Percentiles rank a stretch among this genome's conserved stretches.
Conservation (phyloP, 23 tunicate genomes). For the Ciona savignyi region DNA sequence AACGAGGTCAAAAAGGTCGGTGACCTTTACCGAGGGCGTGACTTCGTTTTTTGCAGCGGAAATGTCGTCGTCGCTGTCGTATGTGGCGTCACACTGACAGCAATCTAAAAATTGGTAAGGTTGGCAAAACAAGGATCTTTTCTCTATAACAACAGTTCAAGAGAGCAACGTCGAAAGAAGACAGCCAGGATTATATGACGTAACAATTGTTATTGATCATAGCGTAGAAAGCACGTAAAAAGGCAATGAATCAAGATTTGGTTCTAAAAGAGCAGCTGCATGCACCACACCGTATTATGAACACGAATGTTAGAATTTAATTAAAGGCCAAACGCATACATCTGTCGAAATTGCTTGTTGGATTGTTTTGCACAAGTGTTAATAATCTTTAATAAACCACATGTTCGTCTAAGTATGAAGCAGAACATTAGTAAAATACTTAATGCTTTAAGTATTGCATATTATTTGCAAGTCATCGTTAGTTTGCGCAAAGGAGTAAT, state of each 20-base stretch:
- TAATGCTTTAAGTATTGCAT: no score
- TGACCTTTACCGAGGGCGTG: conserved; percentile 13
- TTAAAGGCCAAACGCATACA: no score
- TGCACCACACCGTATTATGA: background rate
- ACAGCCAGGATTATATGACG: background rate
- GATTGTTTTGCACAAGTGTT: no score
- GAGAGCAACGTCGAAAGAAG: background rate
- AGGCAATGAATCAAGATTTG: background rate
- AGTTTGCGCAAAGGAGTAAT: no score
- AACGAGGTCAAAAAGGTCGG: conserved; percentile 63
- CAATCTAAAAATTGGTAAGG: no score
- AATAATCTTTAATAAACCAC: no score
- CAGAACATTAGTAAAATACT: no score
- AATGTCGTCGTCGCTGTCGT: conserved; percentile 2
- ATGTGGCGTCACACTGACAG: background rate
- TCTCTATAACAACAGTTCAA: background rate
- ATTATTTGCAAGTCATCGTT: no score
- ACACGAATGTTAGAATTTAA: no score
- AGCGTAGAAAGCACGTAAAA: background rate
- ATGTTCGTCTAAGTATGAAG: no score
- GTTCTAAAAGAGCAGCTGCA: background rate
- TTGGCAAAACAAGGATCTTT: no score
- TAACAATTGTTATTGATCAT: background rate
- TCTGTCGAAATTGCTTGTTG: no score
- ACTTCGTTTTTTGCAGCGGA: background rate